Conservation (phyloP, 2,113 vertebrate species). For the Mormyrus lacerda region DNA sequence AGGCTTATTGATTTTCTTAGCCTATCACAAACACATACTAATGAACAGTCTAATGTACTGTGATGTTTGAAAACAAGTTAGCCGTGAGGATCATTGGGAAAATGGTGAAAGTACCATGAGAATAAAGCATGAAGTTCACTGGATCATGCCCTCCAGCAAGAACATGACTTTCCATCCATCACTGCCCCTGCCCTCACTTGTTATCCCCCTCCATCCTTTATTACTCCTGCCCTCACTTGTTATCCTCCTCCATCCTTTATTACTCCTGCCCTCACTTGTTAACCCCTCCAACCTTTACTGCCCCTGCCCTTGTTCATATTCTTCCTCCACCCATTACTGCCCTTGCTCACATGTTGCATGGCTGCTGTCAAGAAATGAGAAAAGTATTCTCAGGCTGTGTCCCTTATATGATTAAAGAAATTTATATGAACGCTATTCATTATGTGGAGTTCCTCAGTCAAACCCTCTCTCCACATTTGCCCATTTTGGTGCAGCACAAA, state of each 20-base stretch:
- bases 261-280: neutral
- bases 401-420: neutral
- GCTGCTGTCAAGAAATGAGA: neutral
- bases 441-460: neutral
- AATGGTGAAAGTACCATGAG: neutral
- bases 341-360: neutral
- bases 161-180: slow-evolving; percentile 8
- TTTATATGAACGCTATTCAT: neutral
- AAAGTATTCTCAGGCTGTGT: neutral
- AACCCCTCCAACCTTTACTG: neutral
- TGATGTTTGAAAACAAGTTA: slow-evolving; percentile 22
- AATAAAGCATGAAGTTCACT: neutral
- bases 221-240: too few species aligned
- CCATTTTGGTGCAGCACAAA: neutral
- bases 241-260: neutral
- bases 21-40: slow-evolving; percentile 51
- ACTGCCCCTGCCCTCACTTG: neutral
- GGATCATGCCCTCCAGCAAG: neutral
- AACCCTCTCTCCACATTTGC: neutral
- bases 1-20: slow-evolving; percentile 51
- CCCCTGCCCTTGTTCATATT: neutral
- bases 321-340: neutral
- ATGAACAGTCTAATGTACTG: slow-evolving; percentile 48
- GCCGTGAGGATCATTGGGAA: slow-evolving; percentile 30
- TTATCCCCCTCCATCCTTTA: too few species aligned